Evolutionary conservation across 2,797 vertebrate genomes (phyloP).

Genomic region (Galagoides demidoff): DNA sequence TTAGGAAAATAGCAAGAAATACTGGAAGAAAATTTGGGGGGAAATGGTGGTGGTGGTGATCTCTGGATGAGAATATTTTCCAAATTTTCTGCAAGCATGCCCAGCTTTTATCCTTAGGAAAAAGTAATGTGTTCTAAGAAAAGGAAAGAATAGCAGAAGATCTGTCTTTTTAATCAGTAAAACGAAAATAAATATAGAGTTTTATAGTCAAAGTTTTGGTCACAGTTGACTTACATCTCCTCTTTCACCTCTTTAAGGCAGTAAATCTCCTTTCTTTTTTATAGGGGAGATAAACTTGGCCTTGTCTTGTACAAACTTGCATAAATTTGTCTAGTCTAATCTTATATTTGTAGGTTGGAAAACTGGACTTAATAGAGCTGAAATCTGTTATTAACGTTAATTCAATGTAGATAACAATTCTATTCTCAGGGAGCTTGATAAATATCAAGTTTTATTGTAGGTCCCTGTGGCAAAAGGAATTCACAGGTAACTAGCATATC

Average conservation of each 20-base stretch:
- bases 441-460: slow-evolving; percentile 26
- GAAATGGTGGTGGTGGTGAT: background rate
- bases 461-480: background rate
- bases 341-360: background rate
- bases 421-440: slow-evolving; percentile 19
- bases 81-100: background rate
- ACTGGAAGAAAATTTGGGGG: background rate
- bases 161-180: background rate
- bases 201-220: background rate
- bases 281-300: background rate
- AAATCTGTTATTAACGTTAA: slow-evolving; percentile 40
- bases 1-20: slow-evolving; percentile 19
- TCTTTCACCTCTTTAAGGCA: background rate
- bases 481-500: background rate
- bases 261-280: background rate
- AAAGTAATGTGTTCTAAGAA: background rate
- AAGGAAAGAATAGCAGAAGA: background rate
- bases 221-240: background rate
- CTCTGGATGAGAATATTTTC: background rate
- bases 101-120: background rate
- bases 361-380: background rate
- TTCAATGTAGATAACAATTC: slow-evolving; percentile 27
- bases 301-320: background rate
- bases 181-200: background rate
- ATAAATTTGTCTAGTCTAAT: background rate